These are phyloP conservation scores for Lepeophtheirus nordmannii DNA, from an alignment of 2,888 invertebrate species.

Conservation along the genomic window DNA sequence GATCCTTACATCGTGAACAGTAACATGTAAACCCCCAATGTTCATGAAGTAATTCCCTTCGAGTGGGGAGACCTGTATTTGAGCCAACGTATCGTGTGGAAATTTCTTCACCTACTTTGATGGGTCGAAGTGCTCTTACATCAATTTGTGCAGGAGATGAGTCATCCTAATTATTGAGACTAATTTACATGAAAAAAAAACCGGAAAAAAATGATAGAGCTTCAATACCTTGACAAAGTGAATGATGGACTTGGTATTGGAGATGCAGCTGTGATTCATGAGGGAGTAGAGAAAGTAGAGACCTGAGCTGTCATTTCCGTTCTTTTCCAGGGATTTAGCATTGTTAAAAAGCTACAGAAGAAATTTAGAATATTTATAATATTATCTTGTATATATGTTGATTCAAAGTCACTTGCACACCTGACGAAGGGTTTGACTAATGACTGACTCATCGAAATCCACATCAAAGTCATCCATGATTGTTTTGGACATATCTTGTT, in stretches of 20 bases:
- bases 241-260: conserved; percentile 20
- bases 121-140: neutral
- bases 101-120: conserved; percentile 13
- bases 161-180: neutral
- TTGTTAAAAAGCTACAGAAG: conserved; percentile 15
- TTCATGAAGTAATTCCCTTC: neutral
- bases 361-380: neutral
- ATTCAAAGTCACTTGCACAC: neutral
- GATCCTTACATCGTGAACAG: conserved; percentile 14
- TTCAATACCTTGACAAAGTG: neutral
- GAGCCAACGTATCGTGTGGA: conserved; percentile 17
- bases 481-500: neutral
- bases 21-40: conserved; percentile 15
- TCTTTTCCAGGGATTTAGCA: conserved; percentile 17
- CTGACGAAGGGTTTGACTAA: neutral
- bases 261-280: conserved; percentile 15
- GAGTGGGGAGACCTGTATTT: conserved; percentile 9
- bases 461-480: neutral
- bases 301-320: conserved; percentile 7
- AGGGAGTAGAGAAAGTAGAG: conserved; percentile 7
- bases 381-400: neutral
- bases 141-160: neutral
- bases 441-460: neutral
- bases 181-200: too few species aligned
- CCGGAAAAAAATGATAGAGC: too few species aligned